Base-by-base conservation (phyloP, 1,140 invertebrate species). In the Megalonaias nervosa region DNA sequence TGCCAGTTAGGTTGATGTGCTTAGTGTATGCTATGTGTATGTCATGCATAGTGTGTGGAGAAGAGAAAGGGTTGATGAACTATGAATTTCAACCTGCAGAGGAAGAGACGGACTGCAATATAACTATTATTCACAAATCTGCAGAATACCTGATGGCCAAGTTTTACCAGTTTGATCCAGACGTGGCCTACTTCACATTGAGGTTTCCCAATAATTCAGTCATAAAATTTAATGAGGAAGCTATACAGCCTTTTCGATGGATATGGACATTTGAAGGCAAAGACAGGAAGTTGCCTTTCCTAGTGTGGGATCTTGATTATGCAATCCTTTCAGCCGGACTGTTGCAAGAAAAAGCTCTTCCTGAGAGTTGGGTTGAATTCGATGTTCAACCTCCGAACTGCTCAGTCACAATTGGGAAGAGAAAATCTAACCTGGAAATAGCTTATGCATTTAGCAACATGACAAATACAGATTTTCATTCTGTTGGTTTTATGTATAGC, bases 311-410 rank as follows among this genome's bases (percentile, higher is more conserved):
- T 19, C 23, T 71, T 26, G 75, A 77, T 26, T 77, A 65, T 38
- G 26, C 75, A 23, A 59, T 77, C 14, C 62, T 77, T n/a, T 77
- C 75, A 19, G 65, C 70, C 31, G 75, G 75, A 59, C 68, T 77
- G n/a, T 57, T 77, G 26, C 68, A 71, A 19, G 75, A 68, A 21
- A 77, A 77, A 64, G 70, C 75, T 13, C 23, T 71, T 21, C 14
- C 21, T 1, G 60, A 19, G 9, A 6, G 1, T 12, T 62, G 48
- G n/a, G 48, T 71, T 19, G 69, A 60, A 26, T 15, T 77, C 5
- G 67, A 71, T 38, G 31, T 64, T 31, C 1, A 55, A 64, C 56
- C 70, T 17, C 14, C 19, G 2, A 71, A 77, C 57, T 77, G 75
- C 56, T 64, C 60, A 5, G 17, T 77, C 3, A 71, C 68, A 5